Conservation (phyloP, 2,113 vertebrate genomes). For the Anthoscopus minutus region DNA sequence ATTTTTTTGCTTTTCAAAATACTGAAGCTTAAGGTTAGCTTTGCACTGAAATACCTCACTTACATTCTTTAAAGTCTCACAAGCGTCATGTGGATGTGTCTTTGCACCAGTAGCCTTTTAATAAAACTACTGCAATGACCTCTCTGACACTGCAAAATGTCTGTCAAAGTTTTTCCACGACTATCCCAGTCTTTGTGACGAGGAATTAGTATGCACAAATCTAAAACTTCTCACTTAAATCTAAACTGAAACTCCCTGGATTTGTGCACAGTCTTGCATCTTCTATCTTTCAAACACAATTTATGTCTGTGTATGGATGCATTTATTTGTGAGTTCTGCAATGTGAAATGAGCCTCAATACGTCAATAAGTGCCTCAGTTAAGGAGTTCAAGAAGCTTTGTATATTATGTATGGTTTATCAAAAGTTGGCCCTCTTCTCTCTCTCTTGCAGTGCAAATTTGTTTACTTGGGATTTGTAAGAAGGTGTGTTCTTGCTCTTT, state of each 20-base stretch:
- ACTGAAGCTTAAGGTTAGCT: neutral
- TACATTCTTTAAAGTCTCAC: neutral
- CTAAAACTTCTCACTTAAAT: neutral
- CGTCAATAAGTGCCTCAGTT: neutral
- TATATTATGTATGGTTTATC: neutral
- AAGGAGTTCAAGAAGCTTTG: neutral
- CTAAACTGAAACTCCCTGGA: neutral
- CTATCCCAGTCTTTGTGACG: neutral
- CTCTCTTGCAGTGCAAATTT: neutral
- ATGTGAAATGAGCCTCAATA: neutral
- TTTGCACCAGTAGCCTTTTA: neutral
- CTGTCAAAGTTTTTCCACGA: neutral
- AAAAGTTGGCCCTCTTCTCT: neutral
- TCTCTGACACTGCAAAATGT: neutral
- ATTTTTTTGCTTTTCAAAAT: neutral
- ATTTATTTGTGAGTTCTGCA: neutral
- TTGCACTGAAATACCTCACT: neutral
- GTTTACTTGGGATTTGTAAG: neutral
- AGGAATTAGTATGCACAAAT: neutral
- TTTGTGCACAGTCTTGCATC: neutral
- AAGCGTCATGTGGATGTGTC: neutral
- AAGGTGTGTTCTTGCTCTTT: neutral
- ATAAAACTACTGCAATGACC: neutral
- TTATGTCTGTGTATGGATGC: neutral
- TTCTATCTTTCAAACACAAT: neutral